Evolutionary conservation across 1,140 invertebrate species (phyloP).

Genomic region (Calosoma granatense): DNA sequence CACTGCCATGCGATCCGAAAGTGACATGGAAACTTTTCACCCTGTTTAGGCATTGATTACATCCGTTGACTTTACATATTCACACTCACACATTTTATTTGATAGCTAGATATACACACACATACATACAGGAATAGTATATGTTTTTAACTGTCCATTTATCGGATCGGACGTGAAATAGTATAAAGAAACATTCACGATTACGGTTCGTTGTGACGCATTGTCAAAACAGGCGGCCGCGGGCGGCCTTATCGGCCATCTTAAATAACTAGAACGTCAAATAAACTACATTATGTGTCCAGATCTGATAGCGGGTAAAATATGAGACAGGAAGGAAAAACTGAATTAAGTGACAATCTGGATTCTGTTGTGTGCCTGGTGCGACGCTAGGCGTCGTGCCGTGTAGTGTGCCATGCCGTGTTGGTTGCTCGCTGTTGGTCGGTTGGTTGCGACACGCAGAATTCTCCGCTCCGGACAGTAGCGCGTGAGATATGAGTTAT

Average conservation of each 20-base stretch:
- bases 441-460: too few species aligned
- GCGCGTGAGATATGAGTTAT: background rate
- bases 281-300: conserved; percentile 22
- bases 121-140: too few species aligned
- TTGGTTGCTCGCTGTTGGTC: too few species aligned
- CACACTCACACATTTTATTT: too few species aligned
- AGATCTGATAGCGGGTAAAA: conserved; percentile 23
- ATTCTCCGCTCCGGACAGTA: background rate
- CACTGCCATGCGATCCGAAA: too few species aligned
- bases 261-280: conserved; percentile 25
- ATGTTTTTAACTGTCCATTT: too few species aligned
- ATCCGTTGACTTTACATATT: too few species aligned
- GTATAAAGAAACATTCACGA: too few species aligned
- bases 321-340: conserved; percentile 24
- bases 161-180: too few species aligned
- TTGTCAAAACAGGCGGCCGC: conserved; percentile 24
- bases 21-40: too few species aligned
- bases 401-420: background rate
- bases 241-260: conserved; percentile 21
- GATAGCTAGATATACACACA: too few species aligned
- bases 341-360: conserved; percentile 21
- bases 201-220: conserved; percentile 23
- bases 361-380: background rate
- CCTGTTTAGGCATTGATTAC: too few species aligned
- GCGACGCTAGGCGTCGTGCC: background rate